Evolutionary conservation across 2,888 invertebrate genomes (phyloP).

Genomic region (Resseliella maxima): DNA sequence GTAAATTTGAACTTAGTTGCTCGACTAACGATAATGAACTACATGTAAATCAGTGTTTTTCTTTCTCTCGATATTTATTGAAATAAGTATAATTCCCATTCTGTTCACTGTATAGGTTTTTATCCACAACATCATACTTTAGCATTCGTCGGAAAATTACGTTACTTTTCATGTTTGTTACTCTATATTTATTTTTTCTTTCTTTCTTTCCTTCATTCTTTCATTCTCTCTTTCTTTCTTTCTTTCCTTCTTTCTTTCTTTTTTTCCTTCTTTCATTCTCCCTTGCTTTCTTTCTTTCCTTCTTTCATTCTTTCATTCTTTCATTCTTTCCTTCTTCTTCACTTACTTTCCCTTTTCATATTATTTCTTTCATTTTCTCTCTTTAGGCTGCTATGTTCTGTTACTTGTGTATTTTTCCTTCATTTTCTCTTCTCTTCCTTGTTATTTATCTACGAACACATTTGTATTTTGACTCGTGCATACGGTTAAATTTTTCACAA

Average conservation of each 20-base stretch:
- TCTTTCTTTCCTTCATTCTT: neutral
- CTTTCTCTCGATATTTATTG: constrained; percentile 15
- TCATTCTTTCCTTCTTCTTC: no score
- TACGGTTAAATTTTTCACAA: neutral
- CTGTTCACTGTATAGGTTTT: neutral
- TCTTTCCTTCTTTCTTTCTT: neutral
- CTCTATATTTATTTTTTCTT: neutral
- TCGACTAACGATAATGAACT: constrained; percentile 24
- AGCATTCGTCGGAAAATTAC: neutral
- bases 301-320: no score
- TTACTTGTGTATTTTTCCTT: no score
- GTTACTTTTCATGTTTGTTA: neutral
- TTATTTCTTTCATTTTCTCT: no score
- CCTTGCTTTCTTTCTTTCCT: no score
- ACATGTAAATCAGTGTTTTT: neutral
- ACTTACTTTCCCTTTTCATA: no score
- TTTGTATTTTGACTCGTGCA: neutral
- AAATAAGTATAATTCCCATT: neutral
- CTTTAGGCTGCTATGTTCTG: no score
- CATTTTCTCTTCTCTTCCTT: neutral
- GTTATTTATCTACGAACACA: constrained; percentile 33
- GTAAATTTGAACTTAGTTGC: constrained; percentile 40
- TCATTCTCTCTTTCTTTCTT: neutral
- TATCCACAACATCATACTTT: neutral
- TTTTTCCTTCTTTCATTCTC: no score